Evolutionary conservation across 2,888 invertebrate species (phyloP), one percentile per base, ranked within the genome.

Genomic region (Ophioninae sp.): DNA sequence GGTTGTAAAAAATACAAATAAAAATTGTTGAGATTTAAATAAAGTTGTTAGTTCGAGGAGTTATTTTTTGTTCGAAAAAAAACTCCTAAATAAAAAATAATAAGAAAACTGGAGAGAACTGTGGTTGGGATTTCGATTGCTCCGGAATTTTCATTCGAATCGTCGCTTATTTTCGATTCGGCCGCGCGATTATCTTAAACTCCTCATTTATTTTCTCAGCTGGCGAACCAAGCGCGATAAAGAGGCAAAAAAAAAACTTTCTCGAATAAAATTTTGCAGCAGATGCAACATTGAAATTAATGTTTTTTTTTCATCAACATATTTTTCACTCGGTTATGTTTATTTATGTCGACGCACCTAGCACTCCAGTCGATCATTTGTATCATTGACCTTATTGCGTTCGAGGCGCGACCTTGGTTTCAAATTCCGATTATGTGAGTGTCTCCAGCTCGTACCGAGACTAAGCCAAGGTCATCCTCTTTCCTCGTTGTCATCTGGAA

Each of bases 381-480:
- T n/a, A 67, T 62, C 72, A 61, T 67, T 30, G 79, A 84, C 81
- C 84, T 84, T 81, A 79, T 76, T 72, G 41, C 37, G 6, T n/a
- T 41, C 67, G n/a, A 41, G 21, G 64, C 75, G 76, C 41, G 84
- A 81, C 84, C 84, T 74, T 81, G 81, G 79, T 81, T 84, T 84
- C 79, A 81, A 81, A 81, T 81, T 81, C 79, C 61, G 72, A 84
- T 84, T 79, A 79, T 81, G 81, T 73, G 79, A 79, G 79, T 64
- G 8, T 20, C 0, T n/a, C 59, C 20, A 7, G n/a, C 59, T 59
- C 37, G 70, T 72, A 17, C 39, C 13, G 57, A 57, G 57, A 57
- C 5, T 67, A 44, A 7, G 39, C 39, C 67, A 79, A 79, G 81
- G 84, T 57, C 65, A 56, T 10, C 76, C 37, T 23, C 72, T 65